Base-by-base conservation (phyloP, 1,140 invertebrate genomes). In the Diabrotica undecimpunctata region DNA sequence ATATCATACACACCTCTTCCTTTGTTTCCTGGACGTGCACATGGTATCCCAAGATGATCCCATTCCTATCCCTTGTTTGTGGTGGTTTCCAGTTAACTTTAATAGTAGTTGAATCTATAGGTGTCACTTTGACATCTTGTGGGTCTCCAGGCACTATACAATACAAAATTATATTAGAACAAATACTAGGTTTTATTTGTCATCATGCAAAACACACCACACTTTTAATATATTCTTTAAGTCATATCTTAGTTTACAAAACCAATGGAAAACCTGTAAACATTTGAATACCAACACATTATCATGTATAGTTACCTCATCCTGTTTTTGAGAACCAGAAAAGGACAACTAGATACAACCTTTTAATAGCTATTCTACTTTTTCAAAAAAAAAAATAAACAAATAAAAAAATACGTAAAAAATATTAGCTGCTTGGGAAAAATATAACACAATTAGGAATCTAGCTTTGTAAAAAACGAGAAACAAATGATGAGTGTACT, bases 11-110 rank as follows among this genome's bases (percentile, higher is more conserved):
- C 76, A 93, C 91, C 84, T 93, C 89, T 75, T 93, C 88, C 74
- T 90, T 86, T 8, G 93, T 86, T 86, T 97, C 96, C 79, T 96
- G 94, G 3, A 96, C 90, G 77, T 97, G 93, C 58, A 99, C 92
- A 75, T 97, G 95, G 80, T 98, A 99, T 5, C 95, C 96, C 39
- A 95, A 86, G 70, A 98, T 97, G 58, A 98, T 90, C n/a, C 96
- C 96, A 79, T 98, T 96, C 65, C 92, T 89, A 70, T 97, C 94
- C 74, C 94, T 93, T 66, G 91, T 88, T 59, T 86, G 83, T 0
- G 96, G 96, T 0, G 93, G 90, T 75, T 92, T 90, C 96, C 96
- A 98, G 55, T 88, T 85, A 7, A 98, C 94, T 74, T 89, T 88
- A 70, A 98, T 90, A 6, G 94, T 88, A 2, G 95, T 97, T 0